Conservation (phyloP, 2,888 invertebrate species). For the Pardosa pseudoannulata region DNA sequence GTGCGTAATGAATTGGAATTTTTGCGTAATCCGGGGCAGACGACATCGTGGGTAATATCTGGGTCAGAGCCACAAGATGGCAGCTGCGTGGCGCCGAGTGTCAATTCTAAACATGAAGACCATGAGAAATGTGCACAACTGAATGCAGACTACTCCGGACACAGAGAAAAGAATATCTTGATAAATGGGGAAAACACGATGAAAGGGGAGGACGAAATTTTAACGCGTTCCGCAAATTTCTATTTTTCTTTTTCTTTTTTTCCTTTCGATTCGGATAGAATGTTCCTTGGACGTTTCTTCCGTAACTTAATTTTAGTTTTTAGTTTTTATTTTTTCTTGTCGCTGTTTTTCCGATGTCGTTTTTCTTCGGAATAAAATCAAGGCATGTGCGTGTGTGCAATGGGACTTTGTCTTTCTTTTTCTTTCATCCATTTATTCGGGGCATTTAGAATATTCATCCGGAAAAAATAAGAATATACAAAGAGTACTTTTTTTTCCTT, state of each 20-base stretch:
- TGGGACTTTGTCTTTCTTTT: neutral
- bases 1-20: neutral
- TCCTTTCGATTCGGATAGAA: conserved; percentile 23
- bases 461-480: too few species aligned
- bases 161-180: conserved; percentile 67
- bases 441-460: neutral
- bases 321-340: neutral
- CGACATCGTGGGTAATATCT: conserved; percentile 35
- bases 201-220: conserved; percentile 50
- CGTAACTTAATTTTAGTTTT: conserved; percentile 28
- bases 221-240: conserved; percentile 32
- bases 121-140: conserved; percentile 62
- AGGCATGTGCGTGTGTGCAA: neutral
- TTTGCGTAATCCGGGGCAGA: neutral
- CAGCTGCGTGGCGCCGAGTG: conserved; percentile 60
- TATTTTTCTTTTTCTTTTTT: neutral
- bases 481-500: too few species aligned
- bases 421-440: neutral
- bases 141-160: conserved; percentile 49
- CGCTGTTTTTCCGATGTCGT: neutral
- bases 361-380: neutral
- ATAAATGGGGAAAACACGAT: conserved; percentile 59
- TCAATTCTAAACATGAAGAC: conserved; percentile 68
- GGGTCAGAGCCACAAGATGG: conserved; percentile 63
- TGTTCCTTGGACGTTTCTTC: conserved; percentile 17